phyloP scores from a whole-genome alignment of 64 coral and sea anemone genomes.

The Hydrozoanthus tunicans region DNA sequence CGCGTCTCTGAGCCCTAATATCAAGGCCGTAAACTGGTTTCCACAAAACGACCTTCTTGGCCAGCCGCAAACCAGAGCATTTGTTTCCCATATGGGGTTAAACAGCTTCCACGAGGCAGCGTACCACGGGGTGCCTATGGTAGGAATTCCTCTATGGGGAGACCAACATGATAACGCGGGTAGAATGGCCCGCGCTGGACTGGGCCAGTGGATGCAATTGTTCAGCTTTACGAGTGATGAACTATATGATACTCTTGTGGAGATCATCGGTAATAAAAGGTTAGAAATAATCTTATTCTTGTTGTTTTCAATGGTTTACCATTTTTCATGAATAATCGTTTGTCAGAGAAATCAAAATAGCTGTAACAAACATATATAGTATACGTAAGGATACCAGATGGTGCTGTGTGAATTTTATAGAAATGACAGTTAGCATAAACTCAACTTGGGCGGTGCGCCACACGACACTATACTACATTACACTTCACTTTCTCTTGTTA shows the following conservation, averaged over 20 bases:
- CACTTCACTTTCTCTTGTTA: too few relatives aligned
- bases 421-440: too few relatives aligned
- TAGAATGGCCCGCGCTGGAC: not conserved
- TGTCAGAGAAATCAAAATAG: too few relatives aligned
- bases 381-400: too few relatives aligned
- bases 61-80: conserved; percentile 21
- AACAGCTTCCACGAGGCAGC: conserved; percentile 1
- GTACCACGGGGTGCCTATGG: conserved; percentile 22
- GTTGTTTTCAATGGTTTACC: too few relatives aligned
- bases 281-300: not conserved
- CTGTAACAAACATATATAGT: too few relatives aligned
- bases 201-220: not conserved
- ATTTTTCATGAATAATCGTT: too few relatives aligned
- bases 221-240: not conserved
- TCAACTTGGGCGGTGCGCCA: too few relatives aligned
- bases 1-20: not conserved
- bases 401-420: too few relatives aligned
- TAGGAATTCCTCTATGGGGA: conserved; percentile 8
- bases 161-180: conserved; percentile 9
- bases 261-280: not conserved
- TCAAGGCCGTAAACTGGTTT: conserved; percentile 32
- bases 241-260: not conserved
- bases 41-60: conserved; percentile 42
- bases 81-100: conserved; percentile 17
- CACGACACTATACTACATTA: too few relatives aligned